Percentiles rank a stretch among this genome's conserved stretches.
phyloP scores from a whole-genome alignment of 1,140 invertebrate species.

The Samia ricini region DNA sequence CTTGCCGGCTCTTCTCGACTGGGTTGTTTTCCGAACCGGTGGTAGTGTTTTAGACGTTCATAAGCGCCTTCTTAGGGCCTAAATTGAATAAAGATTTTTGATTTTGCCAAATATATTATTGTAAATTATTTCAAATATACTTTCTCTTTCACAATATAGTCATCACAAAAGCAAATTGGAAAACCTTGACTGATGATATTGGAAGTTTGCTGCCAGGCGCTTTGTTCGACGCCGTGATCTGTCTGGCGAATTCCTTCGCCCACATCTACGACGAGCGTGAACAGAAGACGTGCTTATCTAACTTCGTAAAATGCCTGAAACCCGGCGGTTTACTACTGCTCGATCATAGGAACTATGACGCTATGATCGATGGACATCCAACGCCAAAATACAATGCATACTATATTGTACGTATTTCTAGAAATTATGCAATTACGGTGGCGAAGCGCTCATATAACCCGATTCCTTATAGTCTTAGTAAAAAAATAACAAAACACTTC shows the following conservation, averaged over 20 bases:
- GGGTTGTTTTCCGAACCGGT: no score
- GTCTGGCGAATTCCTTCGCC: constrained; percentile 93
- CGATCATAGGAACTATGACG: constrained; percentile 93
- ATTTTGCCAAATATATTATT: no score
- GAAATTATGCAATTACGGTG: no score
- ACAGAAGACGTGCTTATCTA: constrained; percentile 86
- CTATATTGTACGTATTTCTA: constrained; percentile 91
- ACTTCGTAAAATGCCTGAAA: constrained; percentile 89
- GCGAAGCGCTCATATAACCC: no score
- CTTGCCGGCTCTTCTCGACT: no score
- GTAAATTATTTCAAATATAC: no score
- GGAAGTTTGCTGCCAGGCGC: constrained; percentile 77
- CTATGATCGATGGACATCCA: constrained; percentile 84
- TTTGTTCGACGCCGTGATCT: constrained; percentile 90
- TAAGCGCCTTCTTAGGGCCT: no score
- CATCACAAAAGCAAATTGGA: constrained; percentile 90
- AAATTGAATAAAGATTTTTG: no score
- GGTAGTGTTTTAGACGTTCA: no score
- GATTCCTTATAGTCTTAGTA: no score
- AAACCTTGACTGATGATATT: constrained; percentile 85
- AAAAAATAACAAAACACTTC: no score
- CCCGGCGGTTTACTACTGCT: constrained; percentile 90
- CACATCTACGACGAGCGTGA: constrained; percentile 90
- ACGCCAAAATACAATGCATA: constrained; percentile 90
- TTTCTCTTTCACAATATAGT: constrained; percentile 70